Evolutionary conservation across 2,888 invertebrate genomes (phyloP).

Genomic region (Eudemis profundana): DNA sequence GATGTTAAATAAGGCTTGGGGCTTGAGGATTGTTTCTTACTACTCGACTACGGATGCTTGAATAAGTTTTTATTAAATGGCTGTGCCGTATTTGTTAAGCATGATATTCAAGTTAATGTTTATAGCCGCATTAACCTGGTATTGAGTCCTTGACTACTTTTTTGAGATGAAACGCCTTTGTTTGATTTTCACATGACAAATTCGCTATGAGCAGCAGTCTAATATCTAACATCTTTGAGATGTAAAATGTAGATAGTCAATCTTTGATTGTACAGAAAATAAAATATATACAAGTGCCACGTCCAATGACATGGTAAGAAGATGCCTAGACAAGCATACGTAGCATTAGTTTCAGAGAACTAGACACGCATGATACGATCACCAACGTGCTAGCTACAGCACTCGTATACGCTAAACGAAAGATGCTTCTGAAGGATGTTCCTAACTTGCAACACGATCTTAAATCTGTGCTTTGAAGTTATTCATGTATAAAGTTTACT

Average conservation of each 20-base stretch:
- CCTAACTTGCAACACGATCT: slow-evolving; percentile 10
- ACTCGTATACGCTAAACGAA: background rate
- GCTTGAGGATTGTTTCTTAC: slow-evolving; percentile 55
- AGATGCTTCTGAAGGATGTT: slow-evolving; percentile 8
- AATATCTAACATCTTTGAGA: background rate
- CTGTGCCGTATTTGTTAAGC: slow-evolving; percentile 31
- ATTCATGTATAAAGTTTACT: background rate
- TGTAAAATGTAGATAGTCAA: too few relatives aligned
- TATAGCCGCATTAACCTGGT: slow-evolving; percentile 28
- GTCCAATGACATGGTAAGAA: slow-evolving; percentile 2
- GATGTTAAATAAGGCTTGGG: slow-evolving; percentile 41
- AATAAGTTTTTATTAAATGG: slow-evolving; percentile 54
- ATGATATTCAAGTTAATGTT: slow-evolving; percentile 22
- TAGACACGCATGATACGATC: slow-evolving; percentile 8
- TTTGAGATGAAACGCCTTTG: slow-evolving; percentile 19
- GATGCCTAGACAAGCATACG: slow-evolving; percentile 17
- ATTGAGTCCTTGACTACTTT: slow-evolving; percentile 32
- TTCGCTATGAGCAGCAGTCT: background rate
- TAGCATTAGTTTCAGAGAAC: slow-evolving; percentile 10
- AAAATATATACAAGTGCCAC: background rate
- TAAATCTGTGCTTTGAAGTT: background rate
- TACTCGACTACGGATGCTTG: slow-evolving; percentile 64
- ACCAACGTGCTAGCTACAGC: background rate
- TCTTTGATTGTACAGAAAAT: background rate
- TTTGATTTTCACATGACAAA: background rate